These are phyloP conservation scores for Phrynosoma platyrhinos DNA, from an alignment of 2,113 vertebrate genomes.

Conservation along the genomic window DNA sequence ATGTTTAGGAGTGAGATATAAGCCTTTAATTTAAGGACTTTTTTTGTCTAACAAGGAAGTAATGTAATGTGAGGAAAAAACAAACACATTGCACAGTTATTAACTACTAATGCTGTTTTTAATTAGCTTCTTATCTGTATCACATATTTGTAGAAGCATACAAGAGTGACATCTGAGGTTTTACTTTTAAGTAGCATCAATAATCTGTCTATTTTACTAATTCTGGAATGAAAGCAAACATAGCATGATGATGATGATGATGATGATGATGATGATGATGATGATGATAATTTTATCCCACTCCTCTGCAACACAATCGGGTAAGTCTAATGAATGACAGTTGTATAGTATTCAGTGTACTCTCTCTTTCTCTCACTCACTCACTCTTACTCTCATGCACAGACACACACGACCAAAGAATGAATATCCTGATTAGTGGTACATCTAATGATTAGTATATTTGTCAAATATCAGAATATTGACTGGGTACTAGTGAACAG, in stretches of 20 bases:
- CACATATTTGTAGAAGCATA: slow-evolving; percentile 74
- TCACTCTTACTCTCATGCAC: slow-evolving; percentile 19
- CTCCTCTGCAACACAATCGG: no score
- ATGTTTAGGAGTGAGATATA: slow-evolving; percentile 20
- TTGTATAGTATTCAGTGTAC: slow-evolving; percentile 30
- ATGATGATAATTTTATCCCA: no score
- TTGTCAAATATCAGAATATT: slow-evolving; percentile 30
- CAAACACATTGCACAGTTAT: slow-evolving; percentile 76
- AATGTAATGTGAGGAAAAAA: slow-evolving; percentile 74
- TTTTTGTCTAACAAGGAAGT: slow-evolving; percentile 64
- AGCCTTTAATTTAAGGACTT: slow-evolving; percentile 72
- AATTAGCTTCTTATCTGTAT: slow-evolving; percentile 76
- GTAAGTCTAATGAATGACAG: slow-evolving; percentile 12
- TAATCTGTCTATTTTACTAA: slow-evolving; percentile 61
- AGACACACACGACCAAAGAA: slow-evolving; percentile 46
- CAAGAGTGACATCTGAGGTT: slow-evolving; percentile 62
- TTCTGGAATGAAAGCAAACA: slow-evolving; percentile 57
- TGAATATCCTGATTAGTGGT: slow-evolving; percentile 58
- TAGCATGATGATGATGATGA: no score
- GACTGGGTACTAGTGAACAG: slow-evolving; percentile 39
- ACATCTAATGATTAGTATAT: slow-evolving; percentile 55
- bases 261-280: no score
- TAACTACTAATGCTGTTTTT: slow-evolving; percentile 76
- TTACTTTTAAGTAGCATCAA: slow-evolving; percentile 70
- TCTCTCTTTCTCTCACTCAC: background rate